Base-by-base conservation (phyloP, 2,888 invertebrate genomes). In the Drosophila longiperda region DNA sequence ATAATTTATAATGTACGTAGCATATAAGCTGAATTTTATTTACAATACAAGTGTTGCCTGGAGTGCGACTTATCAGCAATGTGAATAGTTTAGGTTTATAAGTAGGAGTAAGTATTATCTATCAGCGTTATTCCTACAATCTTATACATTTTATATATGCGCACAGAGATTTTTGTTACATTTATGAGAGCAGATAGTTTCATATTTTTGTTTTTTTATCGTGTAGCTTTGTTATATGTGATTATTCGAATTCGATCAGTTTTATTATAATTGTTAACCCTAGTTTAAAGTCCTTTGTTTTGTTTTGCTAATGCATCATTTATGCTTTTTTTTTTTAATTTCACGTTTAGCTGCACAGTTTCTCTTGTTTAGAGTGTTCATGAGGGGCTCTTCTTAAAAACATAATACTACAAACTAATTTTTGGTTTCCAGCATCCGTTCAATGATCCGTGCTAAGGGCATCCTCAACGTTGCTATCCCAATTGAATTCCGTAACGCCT, bases 401-500 rank as follows among this genome's bases (percentile, higher is more conserved):
- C 72, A 82, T 79, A 82, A 75, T 65, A 64, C 74, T 83, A 85
- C 36, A 77, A 17, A 68, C 73, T 91, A 83, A 75, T 91, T 78
- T 83, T 89, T 80, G 86, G 82, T 84, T 78, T 75, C 70, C 60
- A 74, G 20, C 52, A 58, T 61, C 53, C 54, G 53, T 82, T 88
- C 90, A 92, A 86, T 92, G 93, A 90, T 92, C 92, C 77, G 93
- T 92, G 87, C 92, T 92, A 26, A 91, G 80, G 65, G 95, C 95
- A 91, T 96, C 96, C 87, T 96, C 96, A 71, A 96, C 94, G 89
- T 96, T 95, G 93, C 96, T 96, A 93, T 97, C 97, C 98, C 97
- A 97, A 93, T 97, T 97, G 93, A 97, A 98, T 92, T 97, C 97
- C 64, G 97, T 96, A 82, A 95, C 96, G 75, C 96, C 96, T 89